These are phyloP conservation scores for Eolophus roseicapilla DNA, from an alignment of 2,113 vertebrate genomes.

Conservation along the genomic window DNA sequence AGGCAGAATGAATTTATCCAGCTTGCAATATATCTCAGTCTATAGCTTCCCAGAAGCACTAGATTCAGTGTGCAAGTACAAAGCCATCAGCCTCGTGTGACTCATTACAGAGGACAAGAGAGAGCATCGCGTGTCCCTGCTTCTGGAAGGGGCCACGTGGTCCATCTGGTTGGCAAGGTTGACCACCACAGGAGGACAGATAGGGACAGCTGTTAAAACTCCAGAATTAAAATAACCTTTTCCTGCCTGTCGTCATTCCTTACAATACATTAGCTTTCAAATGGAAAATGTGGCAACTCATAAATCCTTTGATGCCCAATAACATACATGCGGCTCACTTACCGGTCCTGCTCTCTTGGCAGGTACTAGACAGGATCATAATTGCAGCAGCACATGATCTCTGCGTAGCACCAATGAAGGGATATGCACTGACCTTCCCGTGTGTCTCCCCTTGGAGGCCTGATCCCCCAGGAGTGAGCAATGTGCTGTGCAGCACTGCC, in stretches of 20 bases:
- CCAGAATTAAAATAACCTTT: neutral
- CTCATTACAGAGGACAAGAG: neutral
- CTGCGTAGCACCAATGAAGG: neutral
- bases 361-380: neutral
- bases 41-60: conserved; percentile 24
- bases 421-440: neutral
- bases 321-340: accelerated
- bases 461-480: accelerated
- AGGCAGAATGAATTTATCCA: conserved; percentile 8
- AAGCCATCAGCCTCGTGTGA: neutral
- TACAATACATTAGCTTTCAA: neutral
- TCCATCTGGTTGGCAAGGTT: neutral
- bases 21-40: neutral
- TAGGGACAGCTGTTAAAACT: neutral
- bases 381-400: accelerated
- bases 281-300: neutral
- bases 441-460: accelerated
- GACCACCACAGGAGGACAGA: neutral
- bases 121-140: accelerated
- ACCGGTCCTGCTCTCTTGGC: neutral
- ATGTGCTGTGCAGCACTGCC: neutral
- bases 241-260: neutral
- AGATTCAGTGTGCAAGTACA: neutral
- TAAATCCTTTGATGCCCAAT: neutral
- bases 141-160: neutral